Conservation (phyloP, 1,140 invertebrate species). For the Brachionus asplanchnoidis region DNA sequence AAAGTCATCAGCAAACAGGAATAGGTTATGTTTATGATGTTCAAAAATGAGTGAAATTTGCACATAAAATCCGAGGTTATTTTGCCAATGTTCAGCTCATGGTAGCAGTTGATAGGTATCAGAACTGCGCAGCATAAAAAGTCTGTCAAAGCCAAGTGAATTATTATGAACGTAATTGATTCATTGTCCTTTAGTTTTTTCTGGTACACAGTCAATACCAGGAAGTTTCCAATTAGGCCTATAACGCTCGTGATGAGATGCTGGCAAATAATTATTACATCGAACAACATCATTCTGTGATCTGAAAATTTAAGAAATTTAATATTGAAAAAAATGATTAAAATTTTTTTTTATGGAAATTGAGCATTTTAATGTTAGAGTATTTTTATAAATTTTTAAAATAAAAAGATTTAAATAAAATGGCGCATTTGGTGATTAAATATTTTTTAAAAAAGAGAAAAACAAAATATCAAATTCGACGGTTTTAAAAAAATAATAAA, state of each 20-base stretch:
- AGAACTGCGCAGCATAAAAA: conserved; percentile 24
- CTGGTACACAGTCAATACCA: conserved; percentile 26
- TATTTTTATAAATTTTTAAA: too few relatives aligned
- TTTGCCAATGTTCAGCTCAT: conserved; percentile 2
- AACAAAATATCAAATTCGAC: background rate
- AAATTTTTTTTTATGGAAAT: too few relatives aligned
- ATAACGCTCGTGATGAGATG: background rate
- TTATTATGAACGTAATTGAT: conserved; percentile 27
- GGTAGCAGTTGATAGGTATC: conserved; percentile 39
- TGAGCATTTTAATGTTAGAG: too few relatives aligned
- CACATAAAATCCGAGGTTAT: conserved; percentile 41
- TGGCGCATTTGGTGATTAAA: background rate
- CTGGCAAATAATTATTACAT: background rate
- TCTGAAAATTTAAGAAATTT: background rate
- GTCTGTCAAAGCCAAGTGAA: conserved; percentile 33
- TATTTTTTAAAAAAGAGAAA: background rate
- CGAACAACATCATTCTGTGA: background rate
- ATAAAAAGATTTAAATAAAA: too few relatives aligned
- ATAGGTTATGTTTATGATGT: conserved; percentile 38
- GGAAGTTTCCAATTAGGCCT: conserved; percentile 16
- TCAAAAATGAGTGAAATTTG: conserved; percentile 40
- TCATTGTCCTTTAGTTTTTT: conserved; percentile 34
- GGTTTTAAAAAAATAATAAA: background rate
- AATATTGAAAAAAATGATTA: too few relatives aligned
- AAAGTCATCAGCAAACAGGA: conserved; percentile 39